phyloP scores from a whole-genome alignment of 2,113 vertebrate species.

The Arizona elegans region DNA sequence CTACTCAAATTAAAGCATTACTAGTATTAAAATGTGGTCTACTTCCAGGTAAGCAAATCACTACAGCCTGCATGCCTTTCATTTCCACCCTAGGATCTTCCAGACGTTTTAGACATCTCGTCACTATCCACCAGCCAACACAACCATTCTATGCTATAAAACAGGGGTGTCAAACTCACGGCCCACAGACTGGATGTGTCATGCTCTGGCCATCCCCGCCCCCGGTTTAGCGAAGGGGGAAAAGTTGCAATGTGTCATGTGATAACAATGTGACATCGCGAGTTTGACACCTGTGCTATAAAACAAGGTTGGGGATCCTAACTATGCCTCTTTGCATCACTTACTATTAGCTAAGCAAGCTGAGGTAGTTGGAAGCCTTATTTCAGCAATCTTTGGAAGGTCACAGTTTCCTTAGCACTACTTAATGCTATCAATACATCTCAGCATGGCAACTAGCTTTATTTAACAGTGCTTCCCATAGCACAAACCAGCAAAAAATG shows the following conservation, averaged over 20 bases:
- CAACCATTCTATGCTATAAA: background rate
- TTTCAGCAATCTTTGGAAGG: background rate
- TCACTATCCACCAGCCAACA: background rate
- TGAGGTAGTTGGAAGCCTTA: background rate
- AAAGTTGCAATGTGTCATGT: too few species aligned
- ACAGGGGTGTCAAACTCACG: background rate
- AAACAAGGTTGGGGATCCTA: background rate
- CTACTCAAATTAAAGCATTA: background rate
- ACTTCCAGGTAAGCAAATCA: background rate
- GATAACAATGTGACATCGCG: too few species aligned
- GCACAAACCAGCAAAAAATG: background rate
- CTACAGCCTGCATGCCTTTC: background rate
- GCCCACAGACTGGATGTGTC: too few species aligned
- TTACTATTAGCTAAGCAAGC: background rate
- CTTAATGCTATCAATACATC: background rate
- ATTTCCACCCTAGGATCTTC: background rate
- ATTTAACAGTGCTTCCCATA: background rate
- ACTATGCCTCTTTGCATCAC: background rate
- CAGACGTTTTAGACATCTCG: background rate
- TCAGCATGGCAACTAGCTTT: background rate
- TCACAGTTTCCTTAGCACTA: background rate
- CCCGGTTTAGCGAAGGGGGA: too few species aligned
- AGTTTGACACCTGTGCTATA: background rate
- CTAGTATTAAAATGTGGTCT: background rate
- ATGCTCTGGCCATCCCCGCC: too few species aligned